These are phyloP conservation scores for Mormyrus hasselquistii DNA, from an alignment of 2,797 vertebrate species.

Conservation along the genomic window DNA sequence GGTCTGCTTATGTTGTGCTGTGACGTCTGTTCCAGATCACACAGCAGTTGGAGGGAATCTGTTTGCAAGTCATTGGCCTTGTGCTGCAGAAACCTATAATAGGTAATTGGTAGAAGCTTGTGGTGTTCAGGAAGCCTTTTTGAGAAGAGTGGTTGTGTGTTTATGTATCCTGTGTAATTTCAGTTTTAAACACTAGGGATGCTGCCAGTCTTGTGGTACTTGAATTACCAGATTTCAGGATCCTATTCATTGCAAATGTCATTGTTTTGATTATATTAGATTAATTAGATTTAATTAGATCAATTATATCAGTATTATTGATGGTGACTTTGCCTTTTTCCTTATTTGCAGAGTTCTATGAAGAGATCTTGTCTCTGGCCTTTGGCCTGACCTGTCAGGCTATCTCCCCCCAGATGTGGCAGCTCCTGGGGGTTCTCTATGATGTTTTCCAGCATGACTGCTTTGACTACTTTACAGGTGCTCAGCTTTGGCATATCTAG, in stretches of 20 bases:
- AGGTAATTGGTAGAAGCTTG: conserved; percentile 68
- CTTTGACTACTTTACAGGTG: conserved; percentile 95
- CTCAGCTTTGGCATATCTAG: too few relatives aligned
- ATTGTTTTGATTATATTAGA: neutral
- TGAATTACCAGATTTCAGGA: neutral
- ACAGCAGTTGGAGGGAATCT: conserved; percentile 92
- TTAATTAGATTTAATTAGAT: neutral
- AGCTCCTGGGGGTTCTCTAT: conserved; percentile 83
- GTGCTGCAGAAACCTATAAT: conserved; percentile 95
- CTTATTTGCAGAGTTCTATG: conserved; percentile 80
- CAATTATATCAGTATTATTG: neutral
- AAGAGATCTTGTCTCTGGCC: conserved; percentile 91
- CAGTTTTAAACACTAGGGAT: neutral
- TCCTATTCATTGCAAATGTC: neutral
- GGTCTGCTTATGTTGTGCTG: neutral
- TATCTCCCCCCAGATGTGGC: conserved; percentile 96
- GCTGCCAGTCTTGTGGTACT: neutral
- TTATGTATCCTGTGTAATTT: neutral
- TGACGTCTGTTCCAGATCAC: conserved; percentile 68
- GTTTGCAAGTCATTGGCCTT: conserved; percentile 89
- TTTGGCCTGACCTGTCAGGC: conserved; percentile 90
- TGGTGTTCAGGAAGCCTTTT: neutral
- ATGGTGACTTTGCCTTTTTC: neutral
- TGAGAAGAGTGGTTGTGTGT: neutral
- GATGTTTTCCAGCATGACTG: conserved; percentile 93